These are phyloP conservation scores for Euwallacea similis DNA, from an alignment of 1,140 invertebrate species.

Conservation along the genomic window DNA sequence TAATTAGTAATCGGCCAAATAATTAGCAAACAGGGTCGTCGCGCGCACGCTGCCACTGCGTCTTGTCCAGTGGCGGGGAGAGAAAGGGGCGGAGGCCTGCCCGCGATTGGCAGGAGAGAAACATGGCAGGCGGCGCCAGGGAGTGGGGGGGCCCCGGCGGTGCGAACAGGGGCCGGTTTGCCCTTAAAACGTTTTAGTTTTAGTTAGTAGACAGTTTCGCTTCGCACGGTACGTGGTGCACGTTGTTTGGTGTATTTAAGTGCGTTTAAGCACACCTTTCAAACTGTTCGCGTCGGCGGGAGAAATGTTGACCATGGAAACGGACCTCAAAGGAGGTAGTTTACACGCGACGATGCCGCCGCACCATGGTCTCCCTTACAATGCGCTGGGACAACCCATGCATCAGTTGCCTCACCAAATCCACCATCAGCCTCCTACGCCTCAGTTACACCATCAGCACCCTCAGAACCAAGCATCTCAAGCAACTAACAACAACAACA, in stretches of 20 bases:
- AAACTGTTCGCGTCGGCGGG: conserved; percentile 53
- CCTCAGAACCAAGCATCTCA: conserved; percentile 47
- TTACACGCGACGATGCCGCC: conserved; percentile 79
- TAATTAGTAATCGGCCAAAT: conserved; percentile 54
- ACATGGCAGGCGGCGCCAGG: conserved; percentile 48
- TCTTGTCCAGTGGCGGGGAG: conserved; percentile 31
- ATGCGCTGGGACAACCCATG: conserved; percentile 66
- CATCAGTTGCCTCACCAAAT: conserved; percentile 62
- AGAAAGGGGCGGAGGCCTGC: conserved; percentile 36
- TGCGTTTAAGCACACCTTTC: conserved; percentile 38
- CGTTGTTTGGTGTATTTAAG: conserved; percentile 22
- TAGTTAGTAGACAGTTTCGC: background rate
- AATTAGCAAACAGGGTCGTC: conserved; percentile 45
- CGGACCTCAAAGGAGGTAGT: conserved; percentile 82
- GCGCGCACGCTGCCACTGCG: conserved; percentile 35
- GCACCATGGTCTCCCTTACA: conserved; percentile 69
- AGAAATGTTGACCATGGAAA: conserved; percentile 86
- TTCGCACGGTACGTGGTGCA: conserved; percentile 44
- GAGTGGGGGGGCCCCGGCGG: conserved; percentile 44
- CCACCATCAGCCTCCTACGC: conserved; percentile 58
- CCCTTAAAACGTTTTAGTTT: conserved; percentile 46
- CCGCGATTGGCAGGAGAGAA: conserved; percentile 45
- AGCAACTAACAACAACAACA: conserved; percentile 68
- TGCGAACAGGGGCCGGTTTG: conserved; percentile 26
- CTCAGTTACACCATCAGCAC: conserved; percentile 59